These are phyloP conservation scores for Zaprionus bogoriensis DNA, from an alignment of 2,888 invertebrate genomes.

Conservation along the genomic window DNA sequence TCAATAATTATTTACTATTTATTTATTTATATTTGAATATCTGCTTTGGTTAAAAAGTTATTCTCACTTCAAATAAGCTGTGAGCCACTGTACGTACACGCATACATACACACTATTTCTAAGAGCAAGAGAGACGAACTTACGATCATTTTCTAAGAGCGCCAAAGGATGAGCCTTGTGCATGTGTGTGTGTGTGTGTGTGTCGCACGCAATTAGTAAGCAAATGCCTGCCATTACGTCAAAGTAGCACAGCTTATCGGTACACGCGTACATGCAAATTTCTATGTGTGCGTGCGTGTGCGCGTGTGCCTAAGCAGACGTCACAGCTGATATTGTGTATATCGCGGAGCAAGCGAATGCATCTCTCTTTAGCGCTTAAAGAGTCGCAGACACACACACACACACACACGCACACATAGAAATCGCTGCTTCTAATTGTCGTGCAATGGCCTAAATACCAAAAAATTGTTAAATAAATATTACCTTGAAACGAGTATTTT, in stretches of 20 bases:
- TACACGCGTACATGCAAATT: no score
- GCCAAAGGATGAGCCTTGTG: background rate
- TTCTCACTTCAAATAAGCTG: no score
- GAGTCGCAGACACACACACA: background rate
- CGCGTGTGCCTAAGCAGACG: background rate
- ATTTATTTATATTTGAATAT: no score
- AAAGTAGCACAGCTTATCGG: no score
- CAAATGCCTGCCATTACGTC: no score
- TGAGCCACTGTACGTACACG: no score
- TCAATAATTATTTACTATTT: no score
- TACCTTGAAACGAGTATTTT: conserved; percentile 52
- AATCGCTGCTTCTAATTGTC: conserved; percentile 27
- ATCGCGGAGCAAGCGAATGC: background rate
- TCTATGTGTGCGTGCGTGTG: background rate
- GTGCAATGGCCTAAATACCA: conserved; percentile 45
- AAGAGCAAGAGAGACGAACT: background rate
- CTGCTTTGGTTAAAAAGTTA: no score
- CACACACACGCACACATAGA: background rate
- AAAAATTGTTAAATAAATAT: conserved; percentile 39
- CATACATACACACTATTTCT: background rate
- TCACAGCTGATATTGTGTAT: conserved; percentile 4
- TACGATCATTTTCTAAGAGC: background rate
- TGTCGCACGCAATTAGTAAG: no score
- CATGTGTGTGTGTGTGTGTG: background rate
- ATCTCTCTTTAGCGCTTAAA: no score